Base-by-base conservation (phyloP, 2,797 vertebrate species). In the Triplophysa yarkandensis region DNA sequence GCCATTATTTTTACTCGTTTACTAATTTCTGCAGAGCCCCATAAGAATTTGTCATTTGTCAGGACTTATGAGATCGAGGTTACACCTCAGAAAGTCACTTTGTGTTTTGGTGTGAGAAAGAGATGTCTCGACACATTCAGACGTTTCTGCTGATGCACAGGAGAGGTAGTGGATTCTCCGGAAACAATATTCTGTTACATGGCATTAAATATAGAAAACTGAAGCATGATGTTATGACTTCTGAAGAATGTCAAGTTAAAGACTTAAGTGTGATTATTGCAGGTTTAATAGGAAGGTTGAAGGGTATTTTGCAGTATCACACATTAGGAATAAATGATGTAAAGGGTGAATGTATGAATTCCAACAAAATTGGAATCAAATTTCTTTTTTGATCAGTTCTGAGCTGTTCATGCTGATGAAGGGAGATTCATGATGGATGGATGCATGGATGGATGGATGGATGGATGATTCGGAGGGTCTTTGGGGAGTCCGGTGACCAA, bases 401-500 rank as follows among this genome's bases (percentile, higher is more conserved):
- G 30, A 23, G n/a, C 19, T 57, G n/a, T 27, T 43, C 36, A 44
- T 34, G 65, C 27, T 48, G 21, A 19, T 4, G 19, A 8, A 68
- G 6, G 50, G 14, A 43, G 11, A 46, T 4, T 34, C 1, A 43
- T 55, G 64, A 44, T 23, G 23, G 46, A 68, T 48, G 62, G 7
- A 52, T 54, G 46, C 58, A 44, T 23, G 23, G 46, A 68, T 48
- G 62, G 7, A 52, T 54, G 41, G 64, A 44, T 23, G 23, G 46
- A 68, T 48, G 62, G 7, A 52, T 54, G 46, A 54, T 27, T 60
- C 46, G 78, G 25, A 68, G 67, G 73, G 80, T 80, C 84, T 74
- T 77, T 84, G 85, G 89, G 85, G 76, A 77, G 50, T 88, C 83
- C 87, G 88, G 81, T 89, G 91, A 92, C 92, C 89, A 84, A 84